Base-by-base conservation (phyloP, 2,888 invertebrate species). In the Trachelus stipa region DNA sequence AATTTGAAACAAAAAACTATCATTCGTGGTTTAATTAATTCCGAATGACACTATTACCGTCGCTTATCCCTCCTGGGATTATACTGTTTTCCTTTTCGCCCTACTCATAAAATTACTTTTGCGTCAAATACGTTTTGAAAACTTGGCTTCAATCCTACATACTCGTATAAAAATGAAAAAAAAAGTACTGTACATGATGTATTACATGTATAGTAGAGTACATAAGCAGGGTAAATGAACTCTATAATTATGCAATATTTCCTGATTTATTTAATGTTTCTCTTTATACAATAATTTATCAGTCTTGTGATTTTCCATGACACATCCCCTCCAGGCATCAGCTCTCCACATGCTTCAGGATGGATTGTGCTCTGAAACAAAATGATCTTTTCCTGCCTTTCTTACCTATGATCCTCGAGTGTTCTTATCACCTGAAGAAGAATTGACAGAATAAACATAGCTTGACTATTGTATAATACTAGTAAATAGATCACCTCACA, bases 401-500 rank as follows among this genome's bases (percentile, higher is more conserved):
- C 71, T 71, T 71, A 71, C 71, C 71, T 9, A 33, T 71, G 12
- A 34, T 71, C 33, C 71, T 31, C 33, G 33, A 33, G 12, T 71
- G 31, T 71, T 30, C 12, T 11, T 33, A 33, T 71, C 34, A 15
- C 12, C 31, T 34, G 34, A 33, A 31, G 2, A 71, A 31, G 71
- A 71, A 31, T 12, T 34, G 34, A 31, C 12, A 71, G 71, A 31
- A 71, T 71, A 71, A 33, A 69, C 69, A 69, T 15, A 69, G 33
- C 71, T 71, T 12, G 23, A 23, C 9, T 23, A 56, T 9, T 56
- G 56, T 56, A 23, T 56, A 23, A 23, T 56, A 56, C 23, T 23
- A 15, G 9, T 56, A 56, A 56, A 56, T 56, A 56, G 56, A 71
- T 34, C 71, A 71, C 71, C 71, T 71, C 71, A 15, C 76, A 74